Percentiles rank a stretch among this genome's conserved stretches.
Evolutionary conservation across 2,113 vertebrate genomes (phyloP).

Genomic region (Cyprinodon brontotheroides): DNA sequence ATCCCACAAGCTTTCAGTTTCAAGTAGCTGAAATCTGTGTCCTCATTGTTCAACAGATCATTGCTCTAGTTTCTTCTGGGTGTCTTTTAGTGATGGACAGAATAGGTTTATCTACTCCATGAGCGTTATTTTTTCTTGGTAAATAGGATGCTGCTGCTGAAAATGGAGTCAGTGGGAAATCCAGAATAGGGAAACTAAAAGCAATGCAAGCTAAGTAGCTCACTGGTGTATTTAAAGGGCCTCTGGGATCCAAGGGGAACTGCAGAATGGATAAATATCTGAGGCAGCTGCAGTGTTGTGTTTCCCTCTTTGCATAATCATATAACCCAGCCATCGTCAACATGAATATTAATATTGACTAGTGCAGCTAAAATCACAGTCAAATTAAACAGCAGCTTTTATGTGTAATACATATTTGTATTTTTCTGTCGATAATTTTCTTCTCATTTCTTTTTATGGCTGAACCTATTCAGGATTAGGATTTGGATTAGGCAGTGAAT

Average conservation of each 20-base stretch:
- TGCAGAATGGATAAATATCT: neutral
- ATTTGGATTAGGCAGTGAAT: conserved; percentile 4
- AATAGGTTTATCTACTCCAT: neutral
- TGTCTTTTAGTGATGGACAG: neutral
- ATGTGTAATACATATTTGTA: neutral
- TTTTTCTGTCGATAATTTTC: neutral
- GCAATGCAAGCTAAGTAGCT: neutral
- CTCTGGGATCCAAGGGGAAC: neutral
- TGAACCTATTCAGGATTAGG: neutral
- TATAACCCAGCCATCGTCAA: neutral
- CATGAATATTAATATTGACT: neutral
- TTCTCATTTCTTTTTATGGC: neutral
- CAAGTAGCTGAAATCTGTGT: neutral
- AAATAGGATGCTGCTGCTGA: neutral
- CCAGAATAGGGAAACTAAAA: neutral
- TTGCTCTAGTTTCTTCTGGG: neutral
- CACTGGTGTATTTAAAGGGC: neutral
- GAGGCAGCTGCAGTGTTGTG: neutral
- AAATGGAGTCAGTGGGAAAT: neutral
- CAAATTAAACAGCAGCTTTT: neutral
- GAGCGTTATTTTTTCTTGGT: neutral
- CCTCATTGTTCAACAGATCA: neutral
- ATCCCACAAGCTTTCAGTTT: conserved; percentile 1
- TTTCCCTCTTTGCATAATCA: conserved; percentile 1
- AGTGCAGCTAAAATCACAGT: neutral